These are phyloP conservation scores for Pseudopleuronectes americanus DNA, from an alignment of 2,797 vertebrate genomes.

Conservation along the genomic window DNA sequence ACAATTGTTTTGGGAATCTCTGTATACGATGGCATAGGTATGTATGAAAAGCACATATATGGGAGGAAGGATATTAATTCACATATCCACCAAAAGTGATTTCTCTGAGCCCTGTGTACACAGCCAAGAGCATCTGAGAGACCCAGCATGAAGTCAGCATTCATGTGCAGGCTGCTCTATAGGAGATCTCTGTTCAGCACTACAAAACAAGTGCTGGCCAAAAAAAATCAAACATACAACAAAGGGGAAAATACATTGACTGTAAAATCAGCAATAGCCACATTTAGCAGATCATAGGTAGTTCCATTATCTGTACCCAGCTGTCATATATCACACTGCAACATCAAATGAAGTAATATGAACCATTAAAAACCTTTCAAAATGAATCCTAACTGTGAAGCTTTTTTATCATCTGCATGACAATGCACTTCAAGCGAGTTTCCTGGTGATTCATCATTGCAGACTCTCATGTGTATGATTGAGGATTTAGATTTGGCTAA, in stretches of 20 bases:
- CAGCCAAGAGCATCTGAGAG: background rate
- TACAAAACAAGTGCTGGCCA: background rate
- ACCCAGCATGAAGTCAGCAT: background rate
- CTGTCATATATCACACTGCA: no score
- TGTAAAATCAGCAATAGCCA: no score
- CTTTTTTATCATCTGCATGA: slow-evolving; percentile 15
- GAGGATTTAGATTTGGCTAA: slow-evolving; percentile 14
- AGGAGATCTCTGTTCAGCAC: no score
- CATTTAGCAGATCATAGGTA: no score
- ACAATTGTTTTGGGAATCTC: no score
- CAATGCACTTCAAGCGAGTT: background rate
- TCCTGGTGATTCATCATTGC: slow-evolving; percentile 20
- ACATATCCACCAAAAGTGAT: background rate
- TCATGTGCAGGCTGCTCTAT: background rate
- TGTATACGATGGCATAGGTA: no score
- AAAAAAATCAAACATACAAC: no score
- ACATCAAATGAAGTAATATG: background rate
- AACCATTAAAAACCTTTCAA: no score
- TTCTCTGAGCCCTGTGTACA: background rate
- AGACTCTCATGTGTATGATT: slow-evolving; percentile 18
- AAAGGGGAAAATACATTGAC: no score
- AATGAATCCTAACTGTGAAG: background rate
- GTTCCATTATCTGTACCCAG: no score
- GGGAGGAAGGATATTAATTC: background rate
- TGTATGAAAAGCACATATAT: background rate